phyloP scores from a whole-genome alignment of 2,113 vertebrate species.

The Pangasianodon gigas region DNA sequence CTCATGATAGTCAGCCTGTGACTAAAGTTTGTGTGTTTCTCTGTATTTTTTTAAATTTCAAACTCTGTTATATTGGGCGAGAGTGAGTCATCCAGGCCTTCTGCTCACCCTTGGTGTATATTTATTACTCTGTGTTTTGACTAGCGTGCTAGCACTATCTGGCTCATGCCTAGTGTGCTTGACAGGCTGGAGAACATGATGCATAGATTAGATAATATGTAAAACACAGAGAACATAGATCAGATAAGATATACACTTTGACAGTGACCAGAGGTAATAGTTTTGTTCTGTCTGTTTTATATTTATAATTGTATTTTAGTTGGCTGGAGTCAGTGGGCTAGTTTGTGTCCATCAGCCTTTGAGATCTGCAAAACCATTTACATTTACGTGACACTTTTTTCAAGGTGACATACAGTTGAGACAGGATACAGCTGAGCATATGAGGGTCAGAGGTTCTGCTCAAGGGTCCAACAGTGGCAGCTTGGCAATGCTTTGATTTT shows the following conservation, averaged over 20 bases:
- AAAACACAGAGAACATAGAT: neutral
- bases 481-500: no score
- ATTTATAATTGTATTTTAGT: neutral
- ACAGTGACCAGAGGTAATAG: neutral
- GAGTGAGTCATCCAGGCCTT: neutral
- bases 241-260: neutral
- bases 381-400: neutral
- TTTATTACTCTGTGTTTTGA: slow-evolving; percentile 21
- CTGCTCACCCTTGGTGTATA: slow-evolving; percentile 14
- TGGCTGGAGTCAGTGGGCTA: neutral
- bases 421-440: neutral
- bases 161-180: neutral
- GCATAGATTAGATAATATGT: neutral
- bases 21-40: neutral
- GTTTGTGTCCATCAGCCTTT: neutral
- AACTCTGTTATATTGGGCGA: neutral
- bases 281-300: neutral
- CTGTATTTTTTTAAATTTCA: neutral
- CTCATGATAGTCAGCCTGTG: neutral
- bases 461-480: neutral
- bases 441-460: neutral
- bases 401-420: neutral
- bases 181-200: neutral
- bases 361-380: neutral
- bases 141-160: neutral